Evolutionary conservation across 2,113 vertebrate species (phyloP).

Genomic region (Clarias magur): DNA sequence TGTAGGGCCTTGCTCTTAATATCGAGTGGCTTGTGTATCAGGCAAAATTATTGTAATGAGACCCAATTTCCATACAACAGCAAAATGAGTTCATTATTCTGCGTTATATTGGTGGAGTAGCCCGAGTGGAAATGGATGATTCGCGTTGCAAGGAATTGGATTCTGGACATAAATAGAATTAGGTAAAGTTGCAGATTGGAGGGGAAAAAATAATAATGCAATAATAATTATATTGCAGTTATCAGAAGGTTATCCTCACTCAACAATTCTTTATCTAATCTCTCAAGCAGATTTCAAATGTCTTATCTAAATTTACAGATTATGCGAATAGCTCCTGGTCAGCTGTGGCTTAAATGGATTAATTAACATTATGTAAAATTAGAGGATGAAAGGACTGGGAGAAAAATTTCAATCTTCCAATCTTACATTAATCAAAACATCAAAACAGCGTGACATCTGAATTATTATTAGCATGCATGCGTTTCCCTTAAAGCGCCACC

Average conservation of each 20-base stretch:
- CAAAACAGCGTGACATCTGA: not conserved
- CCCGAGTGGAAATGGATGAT: constrained; percentile 73
- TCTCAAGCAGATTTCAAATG: constrained; percentile 53
- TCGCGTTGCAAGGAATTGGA: constrained; percentile 75
- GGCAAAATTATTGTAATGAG: constrained; percentile 85
- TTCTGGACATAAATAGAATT: constrained; percentile 76
- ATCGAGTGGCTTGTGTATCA: constrained; percentile 75
- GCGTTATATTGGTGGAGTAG: constrained; percentile 76
- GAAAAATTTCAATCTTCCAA: not conserved
- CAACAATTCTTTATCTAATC: constrained; percentile 48
- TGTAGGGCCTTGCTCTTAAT: constrained; percentile 80
- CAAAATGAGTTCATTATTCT: constrained; percentile 83
- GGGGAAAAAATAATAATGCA: constrained; percentile 59
- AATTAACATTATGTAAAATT: constrained; percentile 13
- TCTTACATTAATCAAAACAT: constrained; percentile 1
- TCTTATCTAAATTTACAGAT: constrained; percentile 40
- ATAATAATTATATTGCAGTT: constrained; percentile 74
- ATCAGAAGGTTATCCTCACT: constrained; percentile 67
- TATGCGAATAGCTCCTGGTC: constrained; percentile 53
- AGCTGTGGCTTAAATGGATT: constrained; percentile 41
- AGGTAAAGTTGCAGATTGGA: constrained; percentile 67
- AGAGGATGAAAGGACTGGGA: not conserved
- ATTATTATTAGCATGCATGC: not conserved
- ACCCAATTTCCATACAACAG: constrained; percentile 81
- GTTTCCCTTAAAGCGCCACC: not conserved